Conservation (phyloP, 2,888 invertebrate species). For the Philereme transversata region DNA sequence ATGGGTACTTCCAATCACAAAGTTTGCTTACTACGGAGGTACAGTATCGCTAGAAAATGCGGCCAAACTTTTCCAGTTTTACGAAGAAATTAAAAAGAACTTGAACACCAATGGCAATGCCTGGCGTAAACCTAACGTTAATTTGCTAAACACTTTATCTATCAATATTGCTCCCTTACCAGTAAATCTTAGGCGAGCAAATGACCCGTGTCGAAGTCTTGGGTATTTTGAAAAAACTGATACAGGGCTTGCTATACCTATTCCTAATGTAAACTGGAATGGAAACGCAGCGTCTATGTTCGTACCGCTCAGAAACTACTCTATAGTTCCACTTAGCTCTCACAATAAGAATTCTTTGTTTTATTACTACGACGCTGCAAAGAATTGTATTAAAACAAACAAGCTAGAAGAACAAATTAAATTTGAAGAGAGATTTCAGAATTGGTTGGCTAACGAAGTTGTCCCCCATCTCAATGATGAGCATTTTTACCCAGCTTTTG, state of each 20-base stretch:
- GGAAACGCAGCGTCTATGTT: conserved; percentile 82
- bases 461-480: conserved; percentile 84
- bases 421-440: conserved; percentile 80
- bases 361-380: conserved; percentile 83
- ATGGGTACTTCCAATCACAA: conserved; percentile 84
- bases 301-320: conserved; percentile 80
- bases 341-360: conserved; percentile 68
- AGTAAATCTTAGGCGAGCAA: conserved; percentile 39
- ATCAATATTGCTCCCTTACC: conserved; percentile 49
- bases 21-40: conserved; percentile 86
- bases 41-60: conserved; percentile 81
- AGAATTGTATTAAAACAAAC: conserved; percentile 74
- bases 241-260: conserved; percentile 66
- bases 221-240: conserved; percentile 60
- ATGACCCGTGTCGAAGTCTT: conserved; percentile 57
- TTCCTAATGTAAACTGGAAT: conserved; percentile 85
- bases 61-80: conserved; percentile 80
- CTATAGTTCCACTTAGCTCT: conserved; percentile 53
- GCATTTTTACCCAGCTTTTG: conserved; percentile 83
- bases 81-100: conserved; percentile 82
- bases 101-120: conserved; percentile 84
- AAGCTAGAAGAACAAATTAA: conserved; percentile 57
- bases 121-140: conserved; percentile 73
- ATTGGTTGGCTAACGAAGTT: conserved; percentile 80
- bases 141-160: conserved; percentile 50